Base-by-base conservation (phyloP, 2,797 vertebrate species). In the Aphelocoma californica region DNA sequence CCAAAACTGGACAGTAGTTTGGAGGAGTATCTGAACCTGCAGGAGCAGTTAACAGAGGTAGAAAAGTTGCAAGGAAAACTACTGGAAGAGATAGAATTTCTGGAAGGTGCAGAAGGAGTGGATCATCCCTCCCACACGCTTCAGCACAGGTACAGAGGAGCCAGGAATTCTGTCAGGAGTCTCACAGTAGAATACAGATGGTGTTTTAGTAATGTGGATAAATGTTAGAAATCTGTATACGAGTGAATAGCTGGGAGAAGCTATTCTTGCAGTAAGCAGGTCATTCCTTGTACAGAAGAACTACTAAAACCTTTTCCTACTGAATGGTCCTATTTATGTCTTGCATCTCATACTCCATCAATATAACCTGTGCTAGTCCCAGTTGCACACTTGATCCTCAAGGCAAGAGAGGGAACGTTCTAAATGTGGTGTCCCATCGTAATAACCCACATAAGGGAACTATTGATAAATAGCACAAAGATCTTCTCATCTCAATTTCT, bases 41-140 rank as follows among this genome's bases (percentile, higher is more conserved):
- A 99, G 95, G 99, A 99, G 94, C 98, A 99, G 86, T 97, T 99
- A 81, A 98, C 98, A 48, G 98, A 99, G 47, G 98, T 99, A 38
- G 99, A 99, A 92, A 99, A 99, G 90, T 97, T 98, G 10, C 99
- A 99, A 90, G 97, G 98, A 89, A 99, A 99, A 94, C 97, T 99
- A 8, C 95, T 99, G 87, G 99, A 99, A 96, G 99, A 99, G 97
- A 98, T 98, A 38, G 97, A 98, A 62, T 99, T 99, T 96, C 96
- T 99, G 82, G 99, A 99, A 94, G 99, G 99, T 40, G 99, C 99
- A 2, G 99, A 99, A 97, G 98, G 98, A 71, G 96, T 98, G 7
- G 99, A 99, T 92, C 99, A 99, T 92, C 98, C 98, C 21, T 98
- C 99, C 90, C 98, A 98, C 57, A 99, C 99, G 0, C 98, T 99